A percentile compares a stretch with the other conserved stretches of the same genome.
Conservation (phyloP, 92 coral and sea anemone species). For the Desmophyllum pertusum region DNA sequence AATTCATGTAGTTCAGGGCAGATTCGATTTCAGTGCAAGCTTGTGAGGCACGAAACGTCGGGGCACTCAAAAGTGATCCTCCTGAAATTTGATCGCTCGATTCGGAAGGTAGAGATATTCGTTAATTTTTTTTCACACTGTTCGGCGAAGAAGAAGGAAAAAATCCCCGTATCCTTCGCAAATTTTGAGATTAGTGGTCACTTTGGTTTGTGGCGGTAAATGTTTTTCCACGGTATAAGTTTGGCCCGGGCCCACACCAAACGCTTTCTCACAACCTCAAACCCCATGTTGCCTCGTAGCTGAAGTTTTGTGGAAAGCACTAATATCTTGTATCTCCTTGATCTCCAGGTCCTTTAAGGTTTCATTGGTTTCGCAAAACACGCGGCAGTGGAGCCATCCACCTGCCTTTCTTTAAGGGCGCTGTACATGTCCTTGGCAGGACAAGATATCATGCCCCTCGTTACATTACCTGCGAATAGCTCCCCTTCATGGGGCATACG, state of each 20-base stretch:
- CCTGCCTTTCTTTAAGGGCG: too few species aligned
- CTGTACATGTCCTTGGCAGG: conserved; percentile 56
- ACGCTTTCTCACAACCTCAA: conserved; percentile 51
- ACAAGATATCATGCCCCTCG: conserved; percentile 60
- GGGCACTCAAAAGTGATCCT: not conserved
- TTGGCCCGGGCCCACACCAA: conserved; percentile 50
- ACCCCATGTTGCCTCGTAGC: conserved; percentile 39
- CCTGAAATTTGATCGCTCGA: too few species aligned
- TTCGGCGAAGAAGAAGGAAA: too few species aligned
- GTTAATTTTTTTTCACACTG: too few species aligned
- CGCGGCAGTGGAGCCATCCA: too few species aligned
- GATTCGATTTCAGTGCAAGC: not conserved
- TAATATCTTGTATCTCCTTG: conserved; percentile 28
- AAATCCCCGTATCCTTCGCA: too few species aligned
- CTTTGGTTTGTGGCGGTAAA: conserved; percentile 36
- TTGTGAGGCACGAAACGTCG: too few species aligned
- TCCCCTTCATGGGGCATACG: conserved; percentile 60
- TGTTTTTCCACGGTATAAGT: too few species aligned
- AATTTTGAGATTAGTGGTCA: conserved; percentile 10
- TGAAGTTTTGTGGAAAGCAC: conserved; percentile 59
- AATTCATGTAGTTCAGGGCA: too few species aligned
- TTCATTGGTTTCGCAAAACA: too few species aligned
- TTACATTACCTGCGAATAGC: conserved; percentile 51
- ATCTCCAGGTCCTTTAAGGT: too few species aligned
- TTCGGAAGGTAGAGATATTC: conserved; percentile 29